Conservation (phyloP, 2,113 vertebrate genomes). For the Nannobrachium achirus region DNA sequence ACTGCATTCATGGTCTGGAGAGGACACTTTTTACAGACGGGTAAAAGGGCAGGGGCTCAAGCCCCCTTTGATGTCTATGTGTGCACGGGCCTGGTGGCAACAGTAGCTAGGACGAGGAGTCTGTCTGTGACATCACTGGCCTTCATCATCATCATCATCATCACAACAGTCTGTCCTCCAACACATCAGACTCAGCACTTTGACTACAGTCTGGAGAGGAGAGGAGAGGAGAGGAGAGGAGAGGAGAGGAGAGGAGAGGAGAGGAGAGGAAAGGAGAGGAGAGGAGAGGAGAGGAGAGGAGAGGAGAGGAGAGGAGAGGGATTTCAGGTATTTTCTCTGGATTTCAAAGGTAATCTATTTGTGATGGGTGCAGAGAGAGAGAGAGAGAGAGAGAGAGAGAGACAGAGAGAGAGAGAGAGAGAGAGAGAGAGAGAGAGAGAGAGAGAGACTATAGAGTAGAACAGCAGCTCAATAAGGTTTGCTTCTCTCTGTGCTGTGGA, state of each 20-base stretch:
- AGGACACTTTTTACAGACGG: too few species aligned
- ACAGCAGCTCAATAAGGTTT: conserved; percentile 53
- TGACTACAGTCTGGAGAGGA: conserved; percentile 45
- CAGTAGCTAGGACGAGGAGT: conserved; percentile 12
- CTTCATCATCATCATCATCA: conserved; percentile 63
- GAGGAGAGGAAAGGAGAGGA: background rate
- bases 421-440: background rate
- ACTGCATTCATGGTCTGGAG: too few species aligned
- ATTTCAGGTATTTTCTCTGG: too few species aligned
- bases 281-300: background rate
- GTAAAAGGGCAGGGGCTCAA: too few species aligned
- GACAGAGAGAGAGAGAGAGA: conserved; percentile 13
- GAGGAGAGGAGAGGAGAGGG: background rate
- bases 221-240: background rate
- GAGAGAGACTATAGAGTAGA: conserved; percentile 21
- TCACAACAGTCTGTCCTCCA: conserved; percentile 56
- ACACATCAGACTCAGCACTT: conserved; percentile 52
- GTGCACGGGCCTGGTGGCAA: too few species aligned
- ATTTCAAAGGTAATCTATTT: too few species aligned
- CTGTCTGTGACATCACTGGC: conserved; percentile 44
- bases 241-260: conserved; percentile 6
- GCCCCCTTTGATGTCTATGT: too few species aligned
- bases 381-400: too few species aligned
- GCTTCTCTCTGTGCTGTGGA: conserved; percentile 45
- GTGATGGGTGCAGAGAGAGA: too few species aligned